A percentile compares a stretch with the other conserved stretches of the same genome.
Evolutionary conservation across 2,888 invertebrate genomes (phyloP).

Genomic region (Osmoderma eremita): DNA sequence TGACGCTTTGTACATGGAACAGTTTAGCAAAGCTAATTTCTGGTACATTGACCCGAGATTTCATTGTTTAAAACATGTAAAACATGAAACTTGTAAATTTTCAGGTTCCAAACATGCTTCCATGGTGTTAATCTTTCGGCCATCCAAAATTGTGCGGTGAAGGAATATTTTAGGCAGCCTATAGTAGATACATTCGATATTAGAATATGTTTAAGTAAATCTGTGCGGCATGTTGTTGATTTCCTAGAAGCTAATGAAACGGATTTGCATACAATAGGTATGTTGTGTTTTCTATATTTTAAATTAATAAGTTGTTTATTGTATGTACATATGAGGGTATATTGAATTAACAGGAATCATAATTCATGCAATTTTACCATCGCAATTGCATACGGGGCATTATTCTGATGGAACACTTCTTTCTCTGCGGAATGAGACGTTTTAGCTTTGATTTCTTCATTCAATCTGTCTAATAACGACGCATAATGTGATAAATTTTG

Average conservation of each 20-base stretch:
- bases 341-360: no score
- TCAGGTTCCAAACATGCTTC: slow-evolving; percentile 93
- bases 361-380: no score
- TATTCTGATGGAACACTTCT: no score
- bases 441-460: no score
- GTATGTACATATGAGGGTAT: no score
- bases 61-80: slow-evolving; percentile 31
- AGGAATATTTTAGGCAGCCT: slow-evolving; percentile 97
- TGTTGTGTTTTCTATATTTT: no score
- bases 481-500: not conserved
- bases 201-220: slow-evolving; percentile 95
- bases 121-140: slow-evolving; percentile 96
- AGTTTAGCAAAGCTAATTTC: slow-evolving; percentile 98
- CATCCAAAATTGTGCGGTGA: slow-evolving; percentile 90
- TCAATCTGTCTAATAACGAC: no score
- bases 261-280: slow-evolving; percentile 91
- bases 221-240: slow-evolving; percentile 92
- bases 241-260: slow-evolving; percentile 92
- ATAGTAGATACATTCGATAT: slow-evolving; percentile 99
- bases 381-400: no score
- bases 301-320: no score
- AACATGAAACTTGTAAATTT: no score
- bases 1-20: slow-evolving; percentile 97
- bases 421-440: no score
- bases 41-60: slow-evolving; percentile 69